Evolutionary conservation across 2,888 invertebrate genomes (phyloP).

Genomic region (Pyralis farinalis): DNA sequence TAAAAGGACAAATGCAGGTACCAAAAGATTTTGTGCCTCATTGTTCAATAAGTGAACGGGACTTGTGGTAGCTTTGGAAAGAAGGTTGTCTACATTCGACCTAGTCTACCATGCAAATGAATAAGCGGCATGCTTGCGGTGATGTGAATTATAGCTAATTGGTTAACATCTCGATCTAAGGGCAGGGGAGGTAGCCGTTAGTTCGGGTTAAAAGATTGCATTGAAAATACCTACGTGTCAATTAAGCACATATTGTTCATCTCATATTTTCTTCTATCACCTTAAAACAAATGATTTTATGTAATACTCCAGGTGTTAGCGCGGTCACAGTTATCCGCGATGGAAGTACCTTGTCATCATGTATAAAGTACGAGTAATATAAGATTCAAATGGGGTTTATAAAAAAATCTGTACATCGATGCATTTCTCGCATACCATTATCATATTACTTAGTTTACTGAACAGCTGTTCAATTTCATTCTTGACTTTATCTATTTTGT

Average conservation of each 20-base stretch:
- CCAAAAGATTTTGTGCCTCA: neutral
- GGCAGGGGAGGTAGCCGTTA: slow-evolving; percentile 9
- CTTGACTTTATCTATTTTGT: too few relatives aligned
- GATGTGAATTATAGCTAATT: slow-evolving; percentile 14
- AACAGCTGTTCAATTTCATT: too few relatives aligned
- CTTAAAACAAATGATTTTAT: slow-evolving; percentile 22
- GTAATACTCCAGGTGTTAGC: slow-evolving; percentile 3
- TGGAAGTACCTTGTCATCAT: too few relatives aligned
- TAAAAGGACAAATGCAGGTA: neutral
- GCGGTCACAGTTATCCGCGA: slow-evolving; percentile 7
- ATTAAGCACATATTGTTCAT: slow-evolving; percentile 17
- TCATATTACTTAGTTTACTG: too few relatives aligned
- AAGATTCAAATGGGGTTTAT: too few relatives aligned
- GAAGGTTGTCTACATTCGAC: neutral
- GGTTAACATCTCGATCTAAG: slow-evolving; percentile 10
- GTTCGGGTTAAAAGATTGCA: slow-evolving; percentile 16
- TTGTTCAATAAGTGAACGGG: neutral
- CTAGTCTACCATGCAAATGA: slow-evolving; percentile 19
- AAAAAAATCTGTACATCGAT: too few relatives aligned
- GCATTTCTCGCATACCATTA: too few relatives aligned
- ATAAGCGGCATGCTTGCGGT: slow-evolving; percentile 22
- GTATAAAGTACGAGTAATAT: too few relatives aligned
- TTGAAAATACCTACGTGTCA: slow-evolving; percentile 24
- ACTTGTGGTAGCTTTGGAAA: neutral
- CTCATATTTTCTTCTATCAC: slow-evolving; percentile 23